Conservation (phyloP, 2,113 vertebrate genomes). For the Pluvialis apricaria region DNA sequence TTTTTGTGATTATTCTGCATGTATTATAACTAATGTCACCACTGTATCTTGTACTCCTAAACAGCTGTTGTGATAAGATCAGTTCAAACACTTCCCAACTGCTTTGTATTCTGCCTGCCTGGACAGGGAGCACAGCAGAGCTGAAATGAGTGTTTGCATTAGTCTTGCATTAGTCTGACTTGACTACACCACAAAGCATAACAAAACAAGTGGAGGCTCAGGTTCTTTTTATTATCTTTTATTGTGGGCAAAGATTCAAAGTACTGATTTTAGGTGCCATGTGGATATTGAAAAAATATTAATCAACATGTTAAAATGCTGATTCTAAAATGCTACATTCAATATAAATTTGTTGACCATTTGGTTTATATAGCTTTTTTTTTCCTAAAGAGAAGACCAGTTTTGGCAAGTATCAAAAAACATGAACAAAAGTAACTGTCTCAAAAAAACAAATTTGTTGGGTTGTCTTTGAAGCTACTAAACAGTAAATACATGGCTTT, state of each 20-base stretch:
- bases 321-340: slow-evolving; percentile 17
- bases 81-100: neutral
- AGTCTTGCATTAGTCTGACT: neutral
- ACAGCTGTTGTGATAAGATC: neutral
- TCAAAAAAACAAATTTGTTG: neutral
- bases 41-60: neutral
- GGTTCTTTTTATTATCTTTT: neutral
- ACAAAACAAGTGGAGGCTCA: neutral
- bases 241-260: neutral
- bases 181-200: neutral
- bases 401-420: neutral
- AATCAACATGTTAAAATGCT: neutral
- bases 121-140: neutral
- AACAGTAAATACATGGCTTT: neutral
- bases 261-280: neutral
- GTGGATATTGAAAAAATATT: neutral
- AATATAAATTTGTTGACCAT: neutral
- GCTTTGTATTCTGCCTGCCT: slow-evolving; percentile 18
- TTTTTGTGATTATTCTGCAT: neutral
- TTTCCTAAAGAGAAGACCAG: neutral
- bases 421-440: neutral
- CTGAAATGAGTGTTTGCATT: neutral
- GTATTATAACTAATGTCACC: neutral
- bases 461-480: neutral
- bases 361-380: neutral